phyloP scores from a whole-genome alignment of 2,797 vertebrate genomes.

The Danionella dracula region DNA sequence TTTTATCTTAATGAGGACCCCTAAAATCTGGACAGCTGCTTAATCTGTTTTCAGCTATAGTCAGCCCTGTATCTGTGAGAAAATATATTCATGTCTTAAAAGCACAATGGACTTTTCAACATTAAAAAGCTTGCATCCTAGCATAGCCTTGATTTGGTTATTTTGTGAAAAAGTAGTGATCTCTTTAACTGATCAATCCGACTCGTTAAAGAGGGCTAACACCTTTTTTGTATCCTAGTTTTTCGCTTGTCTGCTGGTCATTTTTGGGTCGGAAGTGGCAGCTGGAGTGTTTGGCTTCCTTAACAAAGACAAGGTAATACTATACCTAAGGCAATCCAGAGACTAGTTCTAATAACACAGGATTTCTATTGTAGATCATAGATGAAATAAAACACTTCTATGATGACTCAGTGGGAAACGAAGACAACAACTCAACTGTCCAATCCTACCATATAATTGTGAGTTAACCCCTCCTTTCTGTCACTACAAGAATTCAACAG shows the following conservation, averaged over 20 bases:
- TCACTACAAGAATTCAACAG: too few species aligned
- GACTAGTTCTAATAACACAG: background rate
- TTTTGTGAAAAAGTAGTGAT: too few species aligned
- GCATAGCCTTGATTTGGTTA: too few species aligned
- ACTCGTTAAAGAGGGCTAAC: too few species aligned
- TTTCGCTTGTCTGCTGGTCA: constrained; percentile 90
- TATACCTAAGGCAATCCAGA: background rate
- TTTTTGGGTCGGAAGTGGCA: constrained; percentile 92
- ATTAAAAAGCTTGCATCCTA: too few species aligned
- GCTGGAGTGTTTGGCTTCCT: constrained; percentile 94
- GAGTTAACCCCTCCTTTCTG: constrained; percentile 50
- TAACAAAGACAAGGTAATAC: constrained; percentile 82
- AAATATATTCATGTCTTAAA: too few species aligned
- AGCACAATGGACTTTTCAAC: too few species aligned
- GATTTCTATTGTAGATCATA: constrained; percentile 69
- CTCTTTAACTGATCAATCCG: too few species aligned
- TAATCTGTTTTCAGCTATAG: too few species aligned
- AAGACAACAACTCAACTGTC: constrained; percentile 63
- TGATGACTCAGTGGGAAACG: constrained; percentile 61
- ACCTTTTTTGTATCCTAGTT: constrained; percentile 71
- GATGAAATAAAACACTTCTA: constrained; percentile 84
- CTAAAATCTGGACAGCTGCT: too few species aligned
- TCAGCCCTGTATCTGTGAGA: too few species aligned
- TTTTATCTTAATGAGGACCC: too few species aligned
- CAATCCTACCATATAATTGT: constrained; percentile 75